Evolutionary conservation across 2,113 vertebrate species (phyloP), one percentile per base, ranked within the genome.

Genomic region (Microtus oregoni): DNA sequence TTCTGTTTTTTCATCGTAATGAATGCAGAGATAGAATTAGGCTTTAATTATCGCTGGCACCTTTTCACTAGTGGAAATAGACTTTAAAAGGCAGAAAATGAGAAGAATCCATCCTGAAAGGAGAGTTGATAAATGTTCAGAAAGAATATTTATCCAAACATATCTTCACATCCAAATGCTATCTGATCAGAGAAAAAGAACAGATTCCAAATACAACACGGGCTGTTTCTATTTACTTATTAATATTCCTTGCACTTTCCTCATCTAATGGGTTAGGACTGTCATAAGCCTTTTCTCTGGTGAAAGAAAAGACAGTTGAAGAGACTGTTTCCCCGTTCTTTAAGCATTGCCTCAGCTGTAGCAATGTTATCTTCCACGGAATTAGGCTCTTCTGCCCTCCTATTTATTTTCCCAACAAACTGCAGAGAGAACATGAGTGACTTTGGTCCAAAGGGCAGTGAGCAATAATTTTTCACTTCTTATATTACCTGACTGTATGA

Each of bases 11-110:
- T 82, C 68, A 22, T 63, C 86, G 26, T 96, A 98, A 98, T 97
- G 96, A 98, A 97, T 97, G 75, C 77, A 94, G 86, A 58, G 47
- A 98, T 96, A 97, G 93, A 98, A 93, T 97, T 98, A 97, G 94
- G 89, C 98, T 98, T 98, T 98, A 98, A 98, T 98, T 98, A 98
- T 98, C 77, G 20, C 63, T 91, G 88, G 92, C 97, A 98, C 92
- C 72, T 97, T 98, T 98, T 98, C 97, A 90, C 97, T 98, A 92
- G 97, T 97, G 96, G 97, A 95, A 95, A 96, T 96, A 97, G 89
- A 95, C 94, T 94, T 96, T 30, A 96, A 92, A 97, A 97, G 92
- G 87, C 81, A 96, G 97, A 97, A 97, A 98, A 97, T 17, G n/a
- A 91, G 89, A 94, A 97, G 87, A 86, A 79, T 96, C 77, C 77